Conservation (phyloP, 1,140 invertebrate species). For the Drosophila fuyamai region DNA sequence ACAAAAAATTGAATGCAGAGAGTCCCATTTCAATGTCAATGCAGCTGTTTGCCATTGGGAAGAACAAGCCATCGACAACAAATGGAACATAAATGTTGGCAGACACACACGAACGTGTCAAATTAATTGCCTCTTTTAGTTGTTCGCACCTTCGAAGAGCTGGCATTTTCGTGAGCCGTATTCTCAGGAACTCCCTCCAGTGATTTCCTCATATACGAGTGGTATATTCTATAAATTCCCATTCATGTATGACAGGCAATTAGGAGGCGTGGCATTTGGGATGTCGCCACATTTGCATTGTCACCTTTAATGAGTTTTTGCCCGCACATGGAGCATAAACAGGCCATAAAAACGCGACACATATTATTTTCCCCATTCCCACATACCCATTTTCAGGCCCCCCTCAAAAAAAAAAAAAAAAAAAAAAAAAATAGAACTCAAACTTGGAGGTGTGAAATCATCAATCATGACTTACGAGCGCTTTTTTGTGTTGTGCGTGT, state of each 20-base stretch:
- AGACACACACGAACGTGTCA: constrained; percentile 46
- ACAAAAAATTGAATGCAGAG: neutral
- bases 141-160: constrained; percentile 61
- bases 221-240: constrained; percentile 23
- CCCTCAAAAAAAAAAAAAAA: neutral
- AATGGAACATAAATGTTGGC: constrained; percentile 19
- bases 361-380: constrained; percentile 20
- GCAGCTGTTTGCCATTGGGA: constrained; percentile 70
- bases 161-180: neutral
- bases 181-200: constrained; percentile 10
- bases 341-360: constrained; percentile 70
- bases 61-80: constrained; percentile 32
- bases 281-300: constrained; percentile 64
- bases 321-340: constrained; percentile 64
- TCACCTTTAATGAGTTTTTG: constrained; percentile 76
- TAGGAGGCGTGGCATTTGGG: constrained; percentile 44
- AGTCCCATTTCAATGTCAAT: constrained; percentile 73
- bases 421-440: constrained; percentile 4
- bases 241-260: constrained; percentile 68
- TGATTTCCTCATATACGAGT: constrained; percentile 29
- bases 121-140: constrained; percentile 61
- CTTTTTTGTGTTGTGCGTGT: constrained; percentile 51
- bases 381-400: no score
- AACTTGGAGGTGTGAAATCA: constrained; percentile 50
- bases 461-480: constrained; percentile 53